Evolutionary conservation across 2,113 vertebrate genomes (phyloP).

Genomic region (Engystomops pustulosus): DNA sequence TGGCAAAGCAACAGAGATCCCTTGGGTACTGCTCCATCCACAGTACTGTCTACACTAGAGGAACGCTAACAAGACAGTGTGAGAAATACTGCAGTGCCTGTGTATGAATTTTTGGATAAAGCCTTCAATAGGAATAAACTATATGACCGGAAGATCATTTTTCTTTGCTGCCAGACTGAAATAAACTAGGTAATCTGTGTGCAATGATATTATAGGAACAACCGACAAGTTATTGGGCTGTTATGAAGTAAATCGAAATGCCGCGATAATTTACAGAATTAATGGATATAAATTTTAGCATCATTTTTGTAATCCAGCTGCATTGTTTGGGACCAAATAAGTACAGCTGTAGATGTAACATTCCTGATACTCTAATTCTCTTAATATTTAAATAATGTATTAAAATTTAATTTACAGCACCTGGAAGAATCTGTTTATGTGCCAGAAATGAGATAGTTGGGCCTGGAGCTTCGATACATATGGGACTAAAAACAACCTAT

Average conservation of each 20-base stretch:
- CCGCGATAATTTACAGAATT: background rate
- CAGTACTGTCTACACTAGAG: constrained; percentile 42
- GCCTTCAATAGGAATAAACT: constrained; percentile 44
- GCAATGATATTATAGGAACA: constrained; percentile 12
- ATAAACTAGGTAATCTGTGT: background rate
- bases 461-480: constrained; percentile 77
- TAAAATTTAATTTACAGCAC: constrained; percentile 90
- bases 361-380: constrained; percentile 80
- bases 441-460: constrained; percentile 78
- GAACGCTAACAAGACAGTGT: constrained; percentile 56
- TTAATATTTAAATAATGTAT: constrained; percentile 93
- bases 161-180: constrained; percentile 1
- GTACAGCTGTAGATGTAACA: constrained; percentile 79
- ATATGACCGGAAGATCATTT: constrained; percentile 23
- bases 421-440: constrained; percentile 82
- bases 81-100: constrained; percentile 29
- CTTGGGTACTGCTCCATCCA: constrained; percentile 48
- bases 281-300: background rate
- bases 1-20: constrained; percentile 52
- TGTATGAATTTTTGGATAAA: constrained; percentile 34
- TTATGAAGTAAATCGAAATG: background rate
- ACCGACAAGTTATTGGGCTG: background rate
- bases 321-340: constrained; percentile 50
- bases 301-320: constrained; percentile 39
- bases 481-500: constrained; percentile 80